Conservation (phyloP, 2,888 invertebrate genomes). For the Lithophane ornitopus region DNA sequence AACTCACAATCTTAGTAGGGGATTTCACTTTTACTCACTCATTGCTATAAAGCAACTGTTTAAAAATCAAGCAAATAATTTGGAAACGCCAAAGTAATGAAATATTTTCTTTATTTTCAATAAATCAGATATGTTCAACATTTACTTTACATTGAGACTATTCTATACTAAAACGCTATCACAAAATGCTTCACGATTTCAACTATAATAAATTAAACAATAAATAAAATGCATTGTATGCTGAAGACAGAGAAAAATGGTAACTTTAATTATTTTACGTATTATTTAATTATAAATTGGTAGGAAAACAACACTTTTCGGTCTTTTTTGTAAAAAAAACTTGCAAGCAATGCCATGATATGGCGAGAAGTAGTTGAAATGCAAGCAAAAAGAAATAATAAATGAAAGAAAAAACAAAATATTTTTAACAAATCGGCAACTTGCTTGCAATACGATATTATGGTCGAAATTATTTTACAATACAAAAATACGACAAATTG, state of each 20-base stretch:
- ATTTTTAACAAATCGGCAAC: not conserved
- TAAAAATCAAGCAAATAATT: constrained; percentile 42
- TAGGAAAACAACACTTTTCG: constrained; percentile 14
- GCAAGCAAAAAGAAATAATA: not conserved
- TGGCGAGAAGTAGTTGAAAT: not conserved
- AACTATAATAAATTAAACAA: constrained; percentile 55
- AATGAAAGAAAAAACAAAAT: not conserved
- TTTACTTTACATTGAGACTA: constrained; percentile 56
- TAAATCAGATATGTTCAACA: constrained; percentile 70
- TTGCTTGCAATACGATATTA: not conserved
- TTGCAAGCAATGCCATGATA: not conserved
- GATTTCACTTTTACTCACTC: constrained; percentile 12
- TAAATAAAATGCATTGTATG: constrained; percentile 76
- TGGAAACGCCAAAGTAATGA: not conserved
- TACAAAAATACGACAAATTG: not conserved
- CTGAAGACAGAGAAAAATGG: constrained; percentile 52
- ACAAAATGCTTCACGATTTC: constrained; percentile 73
- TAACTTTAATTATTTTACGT: constrained; percentile 45
- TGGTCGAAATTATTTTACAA: not conserved
- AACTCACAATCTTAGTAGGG: constrained; percentile 33
- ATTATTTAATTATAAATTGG: constrained; percentile 30
- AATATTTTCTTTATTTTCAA: constrained; percentile 64
- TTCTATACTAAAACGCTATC: constrained; percentile 73
- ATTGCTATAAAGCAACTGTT: constrained; percentile 37
- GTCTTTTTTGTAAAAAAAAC: not conserved